Base-by-base conservation (phyloP, 2,113 vertebrate species). In the Myrmecobius fasciatus region DNA sequence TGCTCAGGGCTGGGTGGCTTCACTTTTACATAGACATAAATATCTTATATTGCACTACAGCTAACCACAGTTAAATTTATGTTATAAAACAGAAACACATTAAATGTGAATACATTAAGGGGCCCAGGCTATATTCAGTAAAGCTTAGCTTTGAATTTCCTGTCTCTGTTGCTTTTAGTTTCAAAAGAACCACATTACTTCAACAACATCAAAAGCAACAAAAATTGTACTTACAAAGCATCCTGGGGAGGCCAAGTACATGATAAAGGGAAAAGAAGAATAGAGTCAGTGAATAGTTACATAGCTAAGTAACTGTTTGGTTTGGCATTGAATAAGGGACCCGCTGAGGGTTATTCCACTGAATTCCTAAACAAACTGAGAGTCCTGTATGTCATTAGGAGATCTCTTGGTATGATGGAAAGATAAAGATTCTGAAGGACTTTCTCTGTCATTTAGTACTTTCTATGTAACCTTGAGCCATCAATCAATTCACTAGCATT, bases 71-170 rank as follows among this genome's bases (percentile, higher is more conserved):
- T 92, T 96, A 89, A 67, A 95, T 89, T 88, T 95, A 49, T 92
- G 89, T 60, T 95, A 46, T 88, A 88, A 92, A 95, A 89, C n/a
- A 91, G 95, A 52, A 67, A 52, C 54, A 52, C 24, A 92, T 94
- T 93, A 89, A 94, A 92, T 83, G 67, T 83, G 67, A 83, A 43
- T 83, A 83, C 94, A 94, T 47, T 54, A 94, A 52, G 89, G 22
- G 36, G 60, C 47, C 94, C 83, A 54, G 53, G n/a, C 28, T 53
- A 53, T 28, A n/a, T 75, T 22, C 36, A 7, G 67, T 43, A 46
- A 75, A 91, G 56, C 91, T 93, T 60, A 95, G 52, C 75, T 94
- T 95, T 67, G n/a, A 49, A 92, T 96, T 93, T 90, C 92, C 96
- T 95, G 52, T 89, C 83, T 90, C 91, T 94, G 52, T 95, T 8